These are phyloP conservation scores for Myotis brandtii DNA, from an alignment of 2,113 vertebrate species.

Conservation along the genomic window DNA sequence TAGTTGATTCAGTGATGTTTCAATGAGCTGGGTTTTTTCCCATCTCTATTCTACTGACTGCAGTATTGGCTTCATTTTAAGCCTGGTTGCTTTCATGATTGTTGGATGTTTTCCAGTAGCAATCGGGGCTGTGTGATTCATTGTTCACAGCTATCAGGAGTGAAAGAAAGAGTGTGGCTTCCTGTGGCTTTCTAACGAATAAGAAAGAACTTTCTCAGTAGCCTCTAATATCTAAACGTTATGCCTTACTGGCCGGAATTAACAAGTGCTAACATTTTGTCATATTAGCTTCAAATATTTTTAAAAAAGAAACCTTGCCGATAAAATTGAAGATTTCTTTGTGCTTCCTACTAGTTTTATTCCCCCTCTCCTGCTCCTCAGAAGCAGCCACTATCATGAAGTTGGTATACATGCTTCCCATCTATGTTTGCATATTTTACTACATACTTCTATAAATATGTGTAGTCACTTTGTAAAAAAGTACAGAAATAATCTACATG, in stretches of 20 bases:
- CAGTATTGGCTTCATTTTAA: constrained; percentile 35
- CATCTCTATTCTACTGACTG: constrained; percentile 12
- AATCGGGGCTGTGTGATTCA: neutral
- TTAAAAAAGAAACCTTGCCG: neutral
- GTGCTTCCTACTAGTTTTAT: neutral
- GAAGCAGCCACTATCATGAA: neutral
- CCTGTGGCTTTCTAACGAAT: constrained; percentile 23
- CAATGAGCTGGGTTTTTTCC: constrained; percentile 35
- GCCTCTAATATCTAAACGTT: neutral
- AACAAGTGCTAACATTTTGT: neutral
- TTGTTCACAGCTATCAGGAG: neutral
- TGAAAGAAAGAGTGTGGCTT: neutral
- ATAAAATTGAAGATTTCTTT: constrained; percentile 3
- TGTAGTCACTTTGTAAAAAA: neutral
- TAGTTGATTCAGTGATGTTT: neutral
- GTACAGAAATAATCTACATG: neutral
- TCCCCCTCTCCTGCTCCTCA: neutral
- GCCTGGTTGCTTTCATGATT: constrained; percentile 45
- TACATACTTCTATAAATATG: neutral
- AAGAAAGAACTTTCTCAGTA: constrained; percentile 44
- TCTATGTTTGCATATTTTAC: neutral
- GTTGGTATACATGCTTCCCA: neutral
- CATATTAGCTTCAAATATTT: neutral
- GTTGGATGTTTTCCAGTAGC: constrained; percentile 51
- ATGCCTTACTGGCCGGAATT: neutral